Evolutionary conservation across 2,797 vertebrate species (phyloP), one percentile per base, ranked within the genome.

Genomic region (Triplophysa bombifrons): DNA sequence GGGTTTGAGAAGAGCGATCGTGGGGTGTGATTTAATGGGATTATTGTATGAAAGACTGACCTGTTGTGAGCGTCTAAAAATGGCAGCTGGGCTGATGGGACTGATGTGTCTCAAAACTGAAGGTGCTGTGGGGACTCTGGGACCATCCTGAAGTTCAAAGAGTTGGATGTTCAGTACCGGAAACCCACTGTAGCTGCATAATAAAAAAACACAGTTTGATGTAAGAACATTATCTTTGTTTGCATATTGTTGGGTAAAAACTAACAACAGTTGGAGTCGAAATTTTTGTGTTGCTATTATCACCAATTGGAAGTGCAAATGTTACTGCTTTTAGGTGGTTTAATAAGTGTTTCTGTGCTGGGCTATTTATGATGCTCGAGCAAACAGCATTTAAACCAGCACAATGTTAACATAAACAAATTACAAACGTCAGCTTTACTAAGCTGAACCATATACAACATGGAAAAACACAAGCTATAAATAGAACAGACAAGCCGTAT

Each of bases 11-110:
- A 71, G 69, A 1, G 19, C 17, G 5, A 61, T 64, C 71, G 55
- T 60, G 44, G 34, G 73, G 71, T 25, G 63, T 2, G 34, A 65
- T 19, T 63, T 22, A 74, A 84, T 50, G 51, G 0, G 38, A 83
- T 51, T 55, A 46, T 14, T 20, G 12, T 51, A 78, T 60, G 30
- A 38, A 2, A 50, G 2, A 55, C 87, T 86, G 88, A 99, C 98
- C 97, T 99, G 98, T 88, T 99, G 98, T 76, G 98, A 99, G 89
- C 98, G 96, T 83, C 97, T 95, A 85, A 98, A 98, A 93, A 99
- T 96, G 22, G 97, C 95, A 0, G 95, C 95, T 3, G 98, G 98
- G 84, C 96, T 99, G 86, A 95, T 94, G 4, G 96, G 96, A 91
- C 93, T 96, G 91, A 91, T 94, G 91, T 95, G 94, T 87, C 97